These are phyloP conservation scores for Petrocephalus microphthalmus DNA, from an alignment of 2,113 vertebrate genomes.

Conservation along the genomic window DNA sequence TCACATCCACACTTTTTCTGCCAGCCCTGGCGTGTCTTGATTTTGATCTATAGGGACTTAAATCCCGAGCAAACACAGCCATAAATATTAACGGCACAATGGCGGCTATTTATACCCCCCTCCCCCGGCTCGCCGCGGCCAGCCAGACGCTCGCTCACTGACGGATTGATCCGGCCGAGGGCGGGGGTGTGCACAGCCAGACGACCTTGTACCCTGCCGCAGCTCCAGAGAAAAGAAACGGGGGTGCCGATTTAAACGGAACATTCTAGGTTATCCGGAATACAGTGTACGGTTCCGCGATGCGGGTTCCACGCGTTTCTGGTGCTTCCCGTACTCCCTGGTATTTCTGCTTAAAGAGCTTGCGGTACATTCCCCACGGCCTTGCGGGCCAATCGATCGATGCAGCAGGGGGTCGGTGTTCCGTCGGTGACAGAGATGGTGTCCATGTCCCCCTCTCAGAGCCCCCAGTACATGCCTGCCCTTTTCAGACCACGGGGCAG, in stretches of 20 bases:
- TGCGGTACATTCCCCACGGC: neutral
- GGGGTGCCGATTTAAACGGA: neutral
- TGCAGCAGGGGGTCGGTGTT: neutral
- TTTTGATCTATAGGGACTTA: slow-evolving; percentile 18
- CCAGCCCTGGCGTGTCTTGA: neutral
- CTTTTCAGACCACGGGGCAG: neutral
- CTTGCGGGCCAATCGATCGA: neutral
- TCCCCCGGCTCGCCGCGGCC: neutral
- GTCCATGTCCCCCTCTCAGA: neutral
- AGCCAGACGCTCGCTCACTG: slow-evolving; percentile 12
- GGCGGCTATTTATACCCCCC: slow-evolving; percentile 27
- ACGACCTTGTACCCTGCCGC: neutral
- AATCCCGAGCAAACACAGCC: slow-evolving; percentile 21
- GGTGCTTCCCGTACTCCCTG: neutral
- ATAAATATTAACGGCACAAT: slow-evolving; percentile 35
- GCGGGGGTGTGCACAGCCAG: neutral
- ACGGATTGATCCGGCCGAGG: slow-evolving; percentile 32
- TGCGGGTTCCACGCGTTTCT: neutral
- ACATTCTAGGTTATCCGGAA: neutral
- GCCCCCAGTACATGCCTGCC: neutral
- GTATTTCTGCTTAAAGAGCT: neutral
- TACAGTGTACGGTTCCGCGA: neutral
- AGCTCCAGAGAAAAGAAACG: neutral
- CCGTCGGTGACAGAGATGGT: neutral
- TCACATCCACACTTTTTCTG: neutral